Conservation (phyloP, 2,888 invertebrate genomes). For the Drosophila kanekoi region DNA sequence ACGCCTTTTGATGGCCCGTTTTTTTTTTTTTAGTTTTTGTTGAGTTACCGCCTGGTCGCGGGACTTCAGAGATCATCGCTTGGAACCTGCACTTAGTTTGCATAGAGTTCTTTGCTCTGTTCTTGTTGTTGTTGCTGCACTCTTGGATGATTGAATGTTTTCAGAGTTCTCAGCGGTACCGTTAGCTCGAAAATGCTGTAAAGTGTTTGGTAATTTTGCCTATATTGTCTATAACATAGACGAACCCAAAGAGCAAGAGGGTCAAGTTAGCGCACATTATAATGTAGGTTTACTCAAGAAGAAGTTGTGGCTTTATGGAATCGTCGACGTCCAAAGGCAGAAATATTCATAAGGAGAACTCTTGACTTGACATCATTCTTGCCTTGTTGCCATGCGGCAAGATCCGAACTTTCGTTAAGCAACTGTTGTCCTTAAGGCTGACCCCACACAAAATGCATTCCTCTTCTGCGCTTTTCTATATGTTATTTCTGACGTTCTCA, state of each 20-base stretch:
- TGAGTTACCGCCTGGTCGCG: conserved; percentile 49
- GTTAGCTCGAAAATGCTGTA: conserved; percentile 39
- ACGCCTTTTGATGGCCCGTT: conserved; percentile 73
- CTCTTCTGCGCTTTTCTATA: too few species aligned
- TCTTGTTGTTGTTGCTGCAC: conserved; percentile 32
- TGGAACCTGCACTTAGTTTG: conserved; percentile 73
- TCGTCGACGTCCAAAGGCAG: background rate
- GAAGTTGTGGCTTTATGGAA: background rate
- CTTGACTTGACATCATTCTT: too few species aligned
- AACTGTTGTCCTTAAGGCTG: too few species aligned
- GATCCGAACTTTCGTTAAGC: too few species aligned
- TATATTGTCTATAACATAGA: conserved; percentile 35
- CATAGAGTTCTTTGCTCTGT: conserved; percentile 57
- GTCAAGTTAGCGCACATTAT: background rate
- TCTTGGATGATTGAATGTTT: conserved; percentile 60
- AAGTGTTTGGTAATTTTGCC: conserved; percentile 39
- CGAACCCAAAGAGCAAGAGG: background rate
- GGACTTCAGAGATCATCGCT: conserved; percentile 32
- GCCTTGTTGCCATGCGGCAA: too few species aligned
- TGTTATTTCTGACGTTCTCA: too few species aligned
- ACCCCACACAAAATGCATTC: too few species aligned
- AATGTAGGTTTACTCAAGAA: background rate
- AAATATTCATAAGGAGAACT: background rate
- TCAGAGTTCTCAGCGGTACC: conserved; percentile 52
- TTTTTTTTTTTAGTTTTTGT: conserved; percentile 29